A percentile compares a stretch with the other conserved stretches of the same genome.
phyloP scores from a whole-genome alignment of 64 coral and sea anemone genomes.

The Stichodactyla mertensii region DNA sequence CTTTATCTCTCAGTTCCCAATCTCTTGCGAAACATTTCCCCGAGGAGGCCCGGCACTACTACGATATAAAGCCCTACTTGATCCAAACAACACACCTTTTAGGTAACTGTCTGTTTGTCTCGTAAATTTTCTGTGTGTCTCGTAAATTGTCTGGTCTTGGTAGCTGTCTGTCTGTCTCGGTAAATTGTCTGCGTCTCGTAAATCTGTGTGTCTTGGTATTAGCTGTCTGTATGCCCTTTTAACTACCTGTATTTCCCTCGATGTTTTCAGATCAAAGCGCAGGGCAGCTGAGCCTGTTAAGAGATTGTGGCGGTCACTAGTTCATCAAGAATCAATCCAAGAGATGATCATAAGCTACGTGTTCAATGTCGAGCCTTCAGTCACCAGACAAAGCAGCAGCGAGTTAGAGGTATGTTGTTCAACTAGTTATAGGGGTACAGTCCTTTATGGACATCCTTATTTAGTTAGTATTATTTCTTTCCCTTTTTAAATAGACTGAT shows the following conservation, averaged over 20 bases:
- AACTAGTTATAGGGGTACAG: slow-evolving; percentile 11
- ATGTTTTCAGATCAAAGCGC: slow-evolving; percentile 49
- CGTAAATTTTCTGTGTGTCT: background rate
- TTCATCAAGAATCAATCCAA: slow-evolving; percentile 70
- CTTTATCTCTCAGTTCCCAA: slow-evolving; percentile 85
- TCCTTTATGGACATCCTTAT: background rate
- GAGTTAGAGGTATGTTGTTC: slow-evolving; percentile 37
- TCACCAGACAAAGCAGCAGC: slow-evolving; percentile 16
- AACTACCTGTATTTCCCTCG: too few species aligned
- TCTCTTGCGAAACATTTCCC: slow-evolving; percentile 72
- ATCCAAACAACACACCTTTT: slow-evolving; percentile 96
- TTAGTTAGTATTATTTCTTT: background rate
- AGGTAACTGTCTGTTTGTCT: slow-evolving; percentile 35
- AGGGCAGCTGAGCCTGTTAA: slow-evolving; percentile 80
- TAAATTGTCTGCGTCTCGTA: background rate
- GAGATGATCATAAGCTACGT: slow-evolving; percentile 80
- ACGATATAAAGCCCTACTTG: slow-evolving; percentile 92
- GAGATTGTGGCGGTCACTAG: slow-evolving; percentile 85
- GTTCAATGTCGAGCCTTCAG: slow-evolving; percentile 46
- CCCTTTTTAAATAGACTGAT: slow-evolving; percentile 23
- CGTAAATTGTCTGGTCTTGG: background rate
- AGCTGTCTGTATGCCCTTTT: background rate
- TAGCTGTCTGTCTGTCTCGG: background rate
- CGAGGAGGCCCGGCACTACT: slow-evolving; percentile 84
- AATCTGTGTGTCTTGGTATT: background rate